A percentile compares a stretch with the other conserved stretches of the same genome.
Evolutionary conservation across 2,797 vertebrate genomes (phyloP).

Genomic region (Intellagama lesueurii): DNA sequence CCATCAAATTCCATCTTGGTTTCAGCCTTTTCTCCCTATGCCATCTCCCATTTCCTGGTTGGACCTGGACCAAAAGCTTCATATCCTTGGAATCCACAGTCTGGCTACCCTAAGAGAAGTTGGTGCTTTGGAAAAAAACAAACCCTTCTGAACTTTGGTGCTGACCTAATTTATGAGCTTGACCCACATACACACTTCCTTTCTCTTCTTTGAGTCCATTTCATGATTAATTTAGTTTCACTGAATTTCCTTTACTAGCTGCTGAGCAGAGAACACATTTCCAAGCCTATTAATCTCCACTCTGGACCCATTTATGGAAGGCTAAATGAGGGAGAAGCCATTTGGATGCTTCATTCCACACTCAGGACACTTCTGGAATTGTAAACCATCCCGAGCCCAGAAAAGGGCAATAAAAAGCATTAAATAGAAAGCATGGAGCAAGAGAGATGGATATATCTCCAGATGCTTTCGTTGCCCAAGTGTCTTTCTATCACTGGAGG

Average conservation of each 20-base stretch:
- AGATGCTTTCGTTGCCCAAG: neutral
- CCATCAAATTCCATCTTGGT: no score
- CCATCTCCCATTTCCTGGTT: neutral
- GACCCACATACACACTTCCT: slow-evolving; percentile 51
- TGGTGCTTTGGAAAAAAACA: slow-evolving; percentile 48
- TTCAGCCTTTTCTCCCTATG: neutral
- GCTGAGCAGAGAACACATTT: slow-evolving; percentile 47
- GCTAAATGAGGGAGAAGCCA: slow-evolving; percentile 41
- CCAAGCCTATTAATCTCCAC: slow-evolving; percentile 55
- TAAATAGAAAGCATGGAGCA: slow-evolving; percentile 4
- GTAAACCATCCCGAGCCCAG: neutral
- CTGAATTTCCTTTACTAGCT: slow-evolving; percentile 61
- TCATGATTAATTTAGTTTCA: slow-evolving; percentile 70
- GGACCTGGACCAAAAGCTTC: no score
- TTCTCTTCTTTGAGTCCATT: slow-evolving; percentile 53
- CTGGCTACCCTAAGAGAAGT: neutral
- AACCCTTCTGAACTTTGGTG: slow-evolving; percentile 41
- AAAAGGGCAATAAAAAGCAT: slow-evolving; percentile 35
- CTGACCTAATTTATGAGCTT: slow-evolving; percentile 62
- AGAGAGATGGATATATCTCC: neutral
- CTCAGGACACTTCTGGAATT: slow-evolving; percentile 34
- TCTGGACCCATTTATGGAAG: slow-evolving; percentile 43
- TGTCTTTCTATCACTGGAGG: no score
- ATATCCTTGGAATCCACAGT: neutral
- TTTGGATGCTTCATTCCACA: slow-evolving; percentile 35